Evolutionary conservation across 2,888 invertebrate genomes (phyloP).

Genomic region (Tethea ocularis): DNA sequence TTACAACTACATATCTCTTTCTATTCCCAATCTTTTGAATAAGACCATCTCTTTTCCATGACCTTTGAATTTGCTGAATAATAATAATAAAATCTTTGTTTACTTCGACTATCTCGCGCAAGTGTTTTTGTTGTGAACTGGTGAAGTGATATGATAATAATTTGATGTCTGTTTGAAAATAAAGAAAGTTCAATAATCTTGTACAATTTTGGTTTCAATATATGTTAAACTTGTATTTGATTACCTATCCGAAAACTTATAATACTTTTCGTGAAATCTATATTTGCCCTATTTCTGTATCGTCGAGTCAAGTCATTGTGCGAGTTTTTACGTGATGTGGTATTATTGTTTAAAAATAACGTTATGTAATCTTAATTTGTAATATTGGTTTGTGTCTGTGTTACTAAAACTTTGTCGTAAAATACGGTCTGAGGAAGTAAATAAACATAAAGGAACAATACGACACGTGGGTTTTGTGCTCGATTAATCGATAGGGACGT

Average conservation of each 20-base stretch:
- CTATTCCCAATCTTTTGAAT: slow-evolving; percentile 20
- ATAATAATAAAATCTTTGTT: slow-evolving; percentile 81
- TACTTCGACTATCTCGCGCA: slow-evolving; percentile 69
- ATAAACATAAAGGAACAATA: slow-evolving; percentile 57
- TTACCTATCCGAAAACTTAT: slow-evolving; percentile 17
- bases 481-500: slow-evolving; percentile 78
- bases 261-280: slow-evolving; percentile 27
- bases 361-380: slow-evolving; percentile 74
- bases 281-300: slow-evolving; percentile 56
- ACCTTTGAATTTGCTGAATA: slow-evolving; percentile 80
- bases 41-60: slow-evolving; percentile 56
- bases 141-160: slow-evolving; percentile 41
- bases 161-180: slow-evolving; percentile 21
- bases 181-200: slow-evolving; percentile 25
- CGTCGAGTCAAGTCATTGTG: slow-evolving; percentile 81
- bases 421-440: slow-evolving; percentile 18
- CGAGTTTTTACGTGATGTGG: slow-evolving; percentile 60
- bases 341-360: slow-evolving; percentile 27
- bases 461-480: slow-evolving; percentile 75
- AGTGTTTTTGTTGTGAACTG: slow-evolving; percentile 81
- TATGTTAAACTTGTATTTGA: slow-evolving; percentile 10
- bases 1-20: slow-evolving; percentile 46
- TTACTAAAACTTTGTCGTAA: slow-evolving; percentile 26
- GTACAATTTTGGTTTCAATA: slow-evolving; percentile 17
- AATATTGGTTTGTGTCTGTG: slow-evolving; percentile 38